Evolutionary conservation across 2,888 invertebrate genomes (phyloP).

Genomic region (Caenorhabditis sp.): DNA sequence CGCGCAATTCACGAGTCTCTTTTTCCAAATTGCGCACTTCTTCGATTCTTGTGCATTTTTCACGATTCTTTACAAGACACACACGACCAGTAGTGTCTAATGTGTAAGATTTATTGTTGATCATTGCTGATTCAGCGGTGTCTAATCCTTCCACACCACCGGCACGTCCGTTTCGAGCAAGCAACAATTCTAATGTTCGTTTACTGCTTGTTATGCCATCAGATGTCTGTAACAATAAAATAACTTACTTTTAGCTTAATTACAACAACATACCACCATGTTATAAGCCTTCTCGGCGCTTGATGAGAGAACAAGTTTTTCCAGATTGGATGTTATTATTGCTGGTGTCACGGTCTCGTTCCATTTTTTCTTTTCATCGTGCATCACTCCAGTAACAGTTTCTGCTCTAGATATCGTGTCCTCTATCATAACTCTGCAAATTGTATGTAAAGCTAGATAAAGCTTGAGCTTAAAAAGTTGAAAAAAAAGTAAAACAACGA

Average conservation of each 20-base stretch:
- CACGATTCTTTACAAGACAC: neutral
- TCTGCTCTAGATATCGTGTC: neutral
- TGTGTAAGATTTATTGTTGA: neutral
- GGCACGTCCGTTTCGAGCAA: neutral
- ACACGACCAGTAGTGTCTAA: neutral
- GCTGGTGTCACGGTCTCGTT: slow-evolving; percentile 47
- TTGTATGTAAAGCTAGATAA: slow-evolving; percentile 43
- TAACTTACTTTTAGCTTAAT: no score
- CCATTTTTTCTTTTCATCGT: slow-evolving; percentile 24
- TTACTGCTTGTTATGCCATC: neutral
- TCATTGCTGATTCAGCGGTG: neutral
- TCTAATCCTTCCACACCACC: neutral
- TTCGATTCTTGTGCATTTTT: neutral
- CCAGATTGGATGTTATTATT: slow-evolving; percentile 14
- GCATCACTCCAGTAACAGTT: neutral
- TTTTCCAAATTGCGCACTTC: neutral
- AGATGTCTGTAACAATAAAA: neutral
- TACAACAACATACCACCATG: neutral
- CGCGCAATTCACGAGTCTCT: neutral
- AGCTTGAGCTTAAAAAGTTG: neutral
- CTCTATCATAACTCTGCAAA: slow-evolving; percentile 29
- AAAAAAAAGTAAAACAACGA: neutral
- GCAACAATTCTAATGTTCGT: neutral
- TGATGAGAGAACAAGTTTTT: neutral
- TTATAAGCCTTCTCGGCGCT: neutral